phyloP scores from a whole-genome alignment of 2,113 vertebrate genomes.

The Heloderma charlesbogerti region DNA sequence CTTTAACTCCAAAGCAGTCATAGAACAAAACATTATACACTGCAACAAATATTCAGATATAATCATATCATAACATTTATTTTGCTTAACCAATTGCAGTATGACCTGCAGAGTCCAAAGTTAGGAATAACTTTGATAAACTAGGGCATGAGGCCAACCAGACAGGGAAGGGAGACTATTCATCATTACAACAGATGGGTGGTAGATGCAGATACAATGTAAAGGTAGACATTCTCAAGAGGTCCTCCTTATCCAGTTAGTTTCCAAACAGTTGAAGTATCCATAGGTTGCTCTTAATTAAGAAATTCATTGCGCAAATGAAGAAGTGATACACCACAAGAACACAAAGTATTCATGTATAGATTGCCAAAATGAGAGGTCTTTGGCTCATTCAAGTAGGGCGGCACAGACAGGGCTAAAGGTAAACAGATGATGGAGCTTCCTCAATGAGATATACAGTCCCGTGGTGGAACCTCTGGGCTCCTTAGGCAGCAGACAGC shows the following conservation, averaged over 20 bases:
- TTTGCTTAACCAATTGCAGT: not conserved
- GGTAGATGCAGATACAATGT: not conserved
- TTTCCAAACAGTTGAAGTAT: not conserved
- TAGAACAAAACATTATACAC: slow-evolving; percentile 27
- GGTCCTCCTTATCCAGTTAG: not conserved
- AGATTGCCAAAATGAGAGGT: not conserved
- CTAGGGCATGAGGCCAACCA: not conserved
- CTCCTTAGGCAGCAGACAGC: not conserved
- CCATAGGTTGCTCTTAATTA: not conserved
- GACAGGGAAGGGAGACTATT: not conserved
- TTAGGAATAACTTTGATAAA: not conserved
- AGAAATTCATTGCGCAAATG: not conserved
- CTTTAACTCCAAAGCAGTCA: slow-evolving; percentile 1
- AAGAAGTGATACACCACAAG: not conserved
- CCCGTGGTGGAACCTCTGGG: not conserved
- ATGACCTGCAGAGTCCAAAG: not conserved
- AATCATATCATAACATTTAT: not conserved
- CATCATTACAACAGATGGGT: not conserved
- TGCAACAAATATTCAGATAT: not conserved
- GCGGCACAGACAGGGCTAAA: not conserved
- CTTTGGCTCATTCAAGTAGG: not conserved
- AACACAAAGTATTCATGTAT: not conserved
- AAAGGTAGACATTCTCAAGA: not conserved
- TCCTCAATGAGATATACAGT: not conserved
- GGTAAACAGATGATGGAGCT: not conserved